Evolutionary conservation across 2,888 invertebrate species (phyloP).

Genomic region (Zygogramma bicolorata): DNA sequence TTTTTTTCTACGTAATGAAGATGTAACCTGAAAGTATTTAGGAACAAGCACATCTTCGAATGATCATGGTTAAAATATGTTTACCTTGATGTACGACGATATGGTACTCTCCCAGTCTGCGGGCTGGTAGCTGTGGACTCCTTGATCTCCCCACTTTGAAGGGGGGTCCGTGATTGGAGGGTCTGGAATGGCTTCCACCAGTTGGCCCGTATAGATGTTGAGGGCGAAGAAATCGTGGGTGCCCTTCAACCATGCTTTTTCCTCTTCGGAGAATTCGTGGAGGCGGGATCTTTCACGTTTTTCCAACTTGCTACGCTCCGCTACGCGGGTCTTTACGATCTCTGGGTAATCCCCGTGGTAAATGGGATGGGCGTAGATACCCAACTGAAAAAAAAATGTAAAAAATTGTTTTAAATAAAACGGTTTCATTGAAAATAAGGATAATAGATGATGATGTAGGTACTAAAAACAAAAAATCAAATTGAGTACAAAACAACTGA

Average conservation of each 20-base stretch:
- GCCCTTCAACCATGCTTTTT: conserved; percentile 72
- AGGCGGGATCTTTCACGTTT: conserved; percentile 73
- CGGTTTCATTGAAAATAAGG: too few relatives aligned
- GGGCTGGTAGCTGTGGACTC: conserved; percentile 19
- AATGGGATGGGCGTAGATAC: conserved; percentile 69
- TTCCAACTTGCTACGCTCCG: conserved; percentile 71
- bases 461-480: too few relatives aligned
- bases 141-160: conserved; percentile 33
- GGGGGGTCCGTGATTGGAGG: conserved; percentile 31
- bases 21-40: too few relatives aligned
- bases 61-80: not conserved
- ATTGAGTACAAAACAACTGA: too few relatives aligned
- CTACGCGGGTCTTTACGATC: conserved; percentile 73
- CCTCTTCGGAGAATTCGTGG: conserved; percentile 72
- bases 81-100: conserved; percentile 13
- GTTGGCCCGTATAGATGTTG: conserved; percentile 77
- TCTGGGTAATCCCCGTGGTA: conserved; percentile 76
- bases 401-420: not conserved
- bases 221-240: conserved; percentile 81
- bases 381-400: conserved; percentile 37
- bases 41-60: too few relatives aligned
- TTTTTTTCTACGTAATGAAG: too few relatives aligned
- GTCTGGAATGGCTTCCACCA: conserved; percentile 52
- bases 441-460: too few relatives aligned
- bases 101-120: conserved; percentile 34